Base-by-base conservation (phyloP, 2,797 vertebrate genomes). In the Gastrophryne carolinensis region DNA sequence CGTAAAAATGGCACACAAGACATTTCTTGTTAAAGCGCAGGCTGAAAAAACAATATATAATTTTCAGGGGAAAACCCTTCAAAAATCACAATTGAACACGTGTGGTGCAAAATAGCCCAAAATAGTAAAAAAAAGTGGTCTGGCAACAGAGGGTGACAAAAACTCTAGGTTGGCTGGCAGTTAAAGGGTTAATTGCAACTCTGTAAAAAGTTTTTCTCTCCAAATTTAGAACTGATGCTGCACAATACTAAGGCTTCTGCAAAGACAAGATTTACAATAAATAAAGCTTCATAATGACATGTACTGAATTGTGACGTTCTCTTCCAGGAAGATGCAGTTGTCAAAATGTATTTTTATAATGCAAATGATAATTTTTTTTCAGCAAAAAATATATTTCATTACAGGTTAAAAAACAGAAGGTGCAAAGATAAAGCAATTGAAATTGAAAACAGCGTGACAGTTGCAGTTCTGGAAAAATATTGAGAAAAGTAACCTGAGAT, bases 111-210 rank as follows among this genome's bases (percentile, higher is more conserved):
- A n/a, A n/a, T n/a, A n/a, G n/a, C n/a, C n/a, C n/a, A n/a, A n/a
- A n/a, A n/a, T n/a, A n/a, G n/a, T n/a, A n/a, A n/a, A n/a, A n/a
- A n/a, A n/a, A n/a, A n/a, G n/a, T n/a, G n/a, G n/a, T n/a, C n/a
- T n/a, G n/a, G n/a, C n/a, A n/a, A n/a, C n/a, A n/a, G n/a, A n/a
- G n/a, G n/a, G n/a, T n/a, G n/a, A n/a, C n/a, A n/a, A n/a, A n/a
- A n/a, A n/a, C n/a, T n/a, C n/a, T n/a, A n/a, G n/a, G n/a, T n/a
- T n/a, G n/a, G n/a, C n/a, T n/a, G n/a, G n/a, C n/a, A n/a, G n/a
- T n/a, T n/a, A n/a, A n/a, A n/a, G n/a, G n/a, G 64, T 73, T 73
- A 73, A 64, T 73, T 73, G 37, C 23, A 27, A 29, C 32, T 41
- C 12, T 23, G 17, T 30, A 19, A 37, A 2, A 72, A 63, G 58